Base-by-base conservation (phyloP, 2,888 invertebrate species). In the Mystacides longicornis region DNA sequence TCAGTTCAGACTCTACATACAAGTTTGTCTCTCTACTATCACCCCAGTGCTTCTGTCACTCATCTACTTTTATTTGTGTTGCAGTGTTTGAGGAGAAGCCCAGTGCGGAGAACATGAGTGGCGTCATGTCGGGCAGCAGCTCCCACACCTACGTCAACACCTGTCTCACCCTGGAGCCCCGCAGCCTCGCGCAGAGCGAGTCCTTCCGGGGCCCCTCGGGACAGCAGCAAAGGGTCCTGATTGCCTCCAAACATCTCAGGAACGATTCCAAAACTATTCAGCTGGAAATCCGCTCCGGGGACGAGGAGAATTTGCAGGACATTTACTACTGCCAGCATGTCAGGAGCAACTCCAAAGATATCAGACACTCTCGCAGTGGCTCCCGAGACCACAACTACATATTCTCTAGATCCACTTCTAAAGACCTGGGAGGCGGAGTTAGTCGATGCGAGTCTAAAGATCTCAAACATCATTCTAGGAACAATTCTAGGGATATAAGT, bases 51-150 rank as follows among this genome's bases (percentile, higher is more conserved):
- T 43, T 43, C 16, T 43, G 16, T 43, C 9, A 43, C 56, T 23
- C n/a, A n/a, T n/a, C n/a, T n/a, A n/a, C n/a, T n/a, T n/a, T n/a
- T n/a, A n/a, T n/a, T 43, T 51, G 23, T 2, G 65, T 66, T 69
- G 1, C 67, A 89, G 88, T 89, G 55, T 89, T 89, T 68, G 88
- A 88, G 66, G 89, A 89, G 66, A 81, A 85, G 57, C 80, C 82
- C 43, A 77, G 78, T 1, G 71, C 75, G 16, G 78, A 80, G 58
- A 77, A 78, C 69, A 72, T 76, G 55, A 75, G 75, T 64, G 77
- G 73, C 1, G 72, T 73, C 64, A 68, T 75, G 1, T 75, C 75
- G 14, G 74, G 71, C 4, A 37, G 37, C 37, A 37, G 37, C 37
- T 37, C 37, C 27, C n/a, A n/a, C n/a, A n/a, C n/a, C n/a, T n/a